Evolutionary conservation across 2,888 invertebrate species (phyloP).

Genomic region (Cryptus viduatorius): DNA sequence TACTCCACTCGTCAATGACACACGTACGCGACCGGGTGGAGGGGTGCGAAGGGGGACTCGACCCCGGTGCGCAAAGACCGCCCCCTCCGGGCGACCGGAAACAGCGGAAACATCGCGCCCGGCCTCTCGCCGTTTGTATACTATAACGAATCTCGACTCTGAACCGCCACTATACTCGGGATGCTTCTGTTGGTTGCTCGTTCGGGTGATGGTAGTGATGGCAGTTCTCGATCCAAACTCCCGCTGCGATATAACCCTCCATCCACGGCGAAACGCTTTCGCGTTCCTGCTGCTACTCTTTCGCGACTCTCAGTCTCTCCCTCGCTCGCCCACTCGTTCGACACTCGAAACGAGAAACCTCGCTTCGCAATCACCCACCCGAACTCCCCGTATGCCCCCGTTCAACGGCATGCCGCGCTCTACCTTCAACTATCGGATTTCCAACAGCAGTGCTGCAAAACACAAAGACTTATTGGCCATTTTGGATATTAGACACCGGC

Average conservation of each 20-base stretch:
- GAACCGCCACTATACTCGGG: slow-evolving; percentile 22
- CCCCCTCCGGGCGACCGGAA: slow-evolving; percentile 53
- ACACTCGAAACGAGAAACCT: slow-evolving; percentile 65
- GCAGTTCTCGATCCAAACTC: slow-evolving; percentile 47
- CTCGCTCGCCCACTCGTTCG: slow-evolving; percentile 59
- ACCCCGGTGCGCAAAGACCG: slow-evolving; percentile 47
- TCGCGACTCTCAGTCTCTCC: slow-evolving; percentile 46
- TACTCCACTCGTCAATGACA: slow-evolving; percentile 59
- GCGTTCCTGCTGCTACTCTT: slow-evolving; percentile 29
- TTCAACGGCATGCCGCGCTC: slow-evolving; percentile 42
- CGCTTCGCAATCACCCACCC: slow-evolving; percentile 21
- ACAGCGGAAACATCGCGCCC: slow-evolving; percentile 38
- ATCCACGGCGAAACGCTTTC: slow-evolving; percentile 42
- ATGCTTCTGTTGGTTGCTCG: slow-evolving; percentile 21
- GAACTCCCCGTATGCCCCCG: slow-evolving; percentile 22
- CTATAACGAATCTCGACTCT: slow-evolving; percentile 38
- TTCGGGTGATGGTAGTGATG: slow-evolving; percentile 11
- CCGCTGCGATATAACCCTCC: neutral
- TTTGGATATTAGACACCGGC: slow-evolving; percentile 66
- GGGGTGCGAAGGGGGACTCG: slow-evolving; percentile 9
- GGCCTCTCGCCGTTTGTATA: slow-evolving; percentile 46
- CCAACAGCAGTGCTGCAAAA: slow-evolving; percentile 62
- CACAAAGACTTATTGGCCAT: slow-evolving; percentile 67
- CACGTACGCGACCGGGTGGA: slow-evolving; percentile 17
- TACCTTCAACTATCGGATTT: slow-evolving; percentile 56